Conservation (phyloP, 2,797 vertebrate genomes). For the Parauchenoglanis punctatus region DNA sequence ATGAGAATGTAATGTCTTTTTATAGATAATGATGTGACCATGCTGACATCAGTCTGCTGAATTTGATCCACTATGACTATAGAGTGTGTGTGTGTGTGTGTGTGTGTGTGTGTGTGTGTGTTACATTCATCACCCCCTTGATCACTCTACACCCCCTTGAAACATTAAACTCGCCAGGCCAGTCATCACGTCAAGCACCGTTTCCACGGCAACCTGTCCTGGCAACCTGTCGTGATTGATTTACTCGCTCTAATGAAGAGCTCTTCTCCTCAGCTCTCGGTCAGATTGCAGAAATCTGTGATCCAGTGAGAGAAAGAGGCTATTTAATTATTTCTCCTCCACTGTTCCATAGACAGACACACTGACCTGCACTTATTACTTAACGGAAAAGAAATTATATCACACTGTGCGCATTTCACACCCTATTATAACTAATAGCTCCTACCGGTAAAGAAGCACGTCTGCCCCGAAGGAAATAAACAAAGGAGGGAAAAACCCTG, state of each 20-base stretch:
- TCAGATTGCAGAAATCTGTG: background rate
- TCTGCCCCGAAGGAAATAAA: background rate
- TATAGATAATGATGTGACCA: background rate
- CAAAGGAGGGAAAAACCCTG: slow-evolving; percentile 5
- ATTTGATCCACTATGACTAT: background rate
- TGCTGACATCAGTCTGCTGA: background rate
- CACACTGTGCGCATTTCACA: background rate
- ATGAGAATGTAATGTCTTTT: background rate
- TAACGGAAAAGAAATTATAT: background rate
- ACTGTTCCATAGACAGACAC: background rate
- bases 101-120: background rate
- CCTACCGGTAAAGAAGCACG: background rate
- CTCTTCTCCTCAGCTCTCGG: background rate
- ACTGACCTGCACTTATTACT: background rate
- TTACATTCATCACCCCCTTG: background rate
- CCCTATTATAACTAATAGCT: background rate
- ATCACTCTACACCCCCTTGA: background rate
- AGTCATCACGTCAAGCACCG: background rate
- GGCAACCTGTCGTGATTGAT: background rate
- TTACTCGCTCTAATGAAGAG: slow-evolving; percentile 19
- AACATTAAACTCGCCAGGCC: slow-evolving; percentile 15
- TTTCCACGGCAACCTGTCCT: background rate
- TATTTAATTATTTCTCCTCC: background rate
- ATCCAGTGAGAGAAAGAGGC: background rate
- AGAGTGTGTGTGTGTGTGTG: background rate